These are phyloP conservation scores for Tolmerus cingulatus DNA, from an alignment of 2,888 invertebrate species.

Conservation along the genomic window DNA sequence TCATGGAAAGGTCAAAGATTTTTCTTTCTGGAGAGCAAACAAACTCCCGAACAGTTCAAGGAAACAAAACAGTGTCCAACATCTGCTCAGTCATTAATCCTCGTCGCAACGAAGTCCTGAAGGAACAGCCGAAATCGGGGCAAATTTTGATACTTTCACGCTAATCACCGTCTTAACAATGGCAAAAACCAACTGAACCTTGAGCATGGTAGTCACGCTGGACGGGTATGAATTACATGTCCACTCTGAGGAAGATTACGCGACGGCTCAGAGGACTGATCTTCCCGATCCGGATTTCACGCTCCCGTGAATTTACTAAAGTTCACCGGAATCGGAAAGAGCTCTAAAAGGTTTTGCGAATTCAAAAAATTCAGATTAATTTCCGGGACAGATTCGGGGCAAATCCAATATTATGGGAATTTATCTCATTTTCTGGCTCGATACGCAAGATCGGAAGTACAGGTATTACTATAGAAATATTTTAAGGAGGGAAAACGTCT, in stretches of 20 bases:
- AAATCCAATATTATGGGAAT: slow-evolving; percentile 5
- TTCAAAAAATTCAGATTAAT: not conserved
- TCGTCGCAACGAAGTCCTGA: not conserved
- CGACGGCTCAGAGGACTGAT: not conserved
- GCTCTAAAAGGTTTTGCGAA: not conserved
- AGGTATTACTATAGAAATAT: not conserved
- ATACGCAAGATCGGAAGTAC: not conserved
- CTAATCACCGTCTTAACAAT: slow-evolving; percentile 7
- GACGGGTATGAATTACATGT: not conserved
- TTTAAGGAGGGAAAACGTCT: not conserved
- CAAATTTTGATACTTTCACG: slow-evolving; percentile 27
- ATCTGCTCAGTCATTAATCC: slow-evolving; percentile 27
- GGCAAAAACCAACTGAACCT: not conserved
- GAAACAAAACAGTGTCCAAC: not conserved
- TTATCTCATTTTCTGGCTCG: slow-evolving; percentile 23
- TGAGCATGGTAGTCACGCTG: not conserved
- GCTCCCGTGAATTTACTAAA: slow-evolving; percentile 3
- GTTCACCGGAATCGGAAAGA: not conserved
- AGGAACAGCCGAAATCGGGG: not conserved
- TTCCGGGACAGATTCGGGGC: not conserved
- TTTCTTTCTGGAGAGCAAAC: not conserved
- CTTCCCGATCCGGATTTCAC: not conserved
- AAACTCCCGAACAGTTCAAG: not conserved
- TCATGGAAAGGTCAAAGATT: not conserved
- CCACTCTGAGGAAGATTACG: slow-evolving; percentile 20